These are phyloP conservation scores for Mesaphorura yosii DNA, from an alignment of 1,140 invertebrate genomes.

Conservation along the genomic window DNA sequence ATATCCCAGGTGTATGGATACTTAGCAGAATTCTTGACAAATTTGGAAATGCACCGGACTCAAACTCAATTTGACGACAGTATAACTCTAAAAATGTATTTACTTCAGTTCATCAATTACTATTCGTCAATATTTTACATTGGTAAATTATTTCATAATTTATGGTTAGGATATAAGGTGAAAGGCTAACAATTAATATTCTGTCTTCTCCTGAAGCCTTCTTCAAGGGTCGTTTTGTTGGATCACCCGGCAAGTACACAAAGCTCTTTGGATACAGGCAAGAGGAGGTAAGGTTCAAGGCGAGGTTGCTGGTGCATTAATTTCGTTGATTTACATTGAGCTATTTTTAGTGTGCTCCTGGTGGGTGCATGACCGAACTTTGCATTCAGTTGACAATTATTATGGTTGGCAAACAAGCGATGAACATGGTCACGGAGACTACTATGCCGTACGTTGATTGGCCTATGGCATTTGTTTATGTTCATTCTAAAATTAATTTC, in stretches of 20 bases:
- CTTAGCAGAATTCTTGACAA: slow-evolving; percentile 82
- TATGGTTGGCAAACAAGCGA: slow-evolving; percentile 58
- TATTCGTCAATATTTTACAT: slow-evolving; percentile 98
- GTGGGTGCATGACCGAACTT: slow-evolving; percentile 53
- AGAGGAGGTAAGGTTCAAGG: slow-evolving; percentile 72
- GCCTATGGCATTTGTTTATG: not conserved
- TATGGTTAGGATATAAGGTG: slow-evolving; percentile 32
- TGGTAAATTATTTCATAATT: slow-evolving; percentile 92
- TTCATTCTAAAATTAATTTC: not conserved
- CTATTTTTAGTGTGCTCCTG: slow-evolving; percentile 46
- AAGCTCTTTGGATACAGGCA: slow-evolving; percentile 62
- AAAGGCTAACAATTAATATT: not conserved
- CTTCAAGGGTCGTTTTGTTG: slow-evolving; percentile 88
- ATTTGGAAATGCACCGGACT: slow-evolving; percentile 84
- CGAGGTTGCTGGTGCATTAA: not conserved
- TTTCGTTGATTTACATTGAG: slow-evolving; percentile 5
- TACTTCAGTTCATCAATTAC: slow-evolving; percentile 97
- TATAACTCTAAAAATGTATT: slow-evolving; percentile 89
- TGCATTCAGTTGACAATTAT: slow-evolving; percentile 56
- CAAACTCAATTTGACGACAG: slow-evolving; percentile 97
- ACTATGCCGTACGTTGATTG: slow-evolving; percentile 45
- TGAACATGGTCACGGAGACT: slow-evolving; percentile 50
- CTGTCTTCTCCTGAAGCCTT: slow-evolving; percentile 35
- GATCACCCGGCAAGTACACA: slow-evolving; percentile 66
- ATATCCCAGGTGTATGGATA: slow-evolving; percentile 63